Evolutionary conservation across 2,113 vertebrate genomes (phyloP).

Genomic region (Elachura formosa): DNA sequence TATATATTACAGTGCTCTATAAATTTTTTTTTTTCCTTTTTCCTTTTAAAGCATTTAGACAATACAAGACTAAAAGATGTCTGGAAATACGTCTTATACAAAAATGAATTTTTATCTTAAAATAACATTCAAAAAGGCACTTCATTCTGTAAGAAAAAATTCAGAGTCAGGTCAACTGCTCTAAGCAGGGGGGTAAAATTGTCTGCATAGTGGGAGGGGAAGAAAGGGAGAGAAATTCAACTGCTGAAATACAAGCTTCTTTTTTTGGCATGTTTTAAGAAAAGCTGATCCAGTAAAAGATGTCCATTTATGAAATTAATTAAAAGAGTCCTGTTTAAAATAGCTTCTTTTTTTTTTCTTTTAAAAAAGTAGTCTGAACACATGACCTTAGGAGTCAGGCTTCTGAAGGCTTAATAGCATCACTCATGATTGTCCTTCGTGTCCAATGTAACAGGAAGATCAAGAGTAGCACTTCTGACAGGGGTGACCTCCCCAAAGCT

Average conservation of each 20-base stretch:
- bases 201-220: conserved; percentile 76
- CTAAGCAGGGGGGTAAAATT: conserved; percentile 66
- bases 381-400: conserved; percentile 57
- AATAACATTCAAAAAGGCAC: conserved; percentile 96
- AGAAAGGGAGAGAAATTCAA: conserved; percentile 59
- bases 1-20: conserved; percentile 76
- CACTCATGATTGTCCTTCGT: conserved; percentile 63
- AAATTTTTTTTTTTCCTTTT: conserved; percentile 72
- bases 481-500: conserved; percentile 44
- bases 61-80: conserved; percentile 84
- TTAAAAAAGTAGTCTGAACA: conserved; percentile 64
- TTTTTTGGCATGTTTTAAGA: conserved; percentile 81
- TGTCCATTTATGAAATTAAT: conserved; percentile 75
- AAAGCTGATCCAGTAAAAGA: conserved; percentile 76
- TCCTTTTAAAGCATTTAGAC: conserved; percentile 76
- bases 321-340: conserved; percentile 80
- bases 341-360: conserved; percentile 59
- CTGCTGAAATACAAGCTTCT: conserved; percentile 77
- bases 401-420: conserved; percentile 62
- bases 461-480: conserved; percentile 53
- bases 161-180: conserved; percentile 87
- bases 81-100: conserved; percentile 85
- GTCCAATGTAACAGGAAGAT: conserved; percentile 64
- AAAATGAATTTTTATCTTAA: conserved; percentile 85
- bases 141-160: conserved; percentile 88